phyloP scores from a whole-genome alignment of 1,140 invertebrate species.

The Leptopilina clavipes region DNA sequence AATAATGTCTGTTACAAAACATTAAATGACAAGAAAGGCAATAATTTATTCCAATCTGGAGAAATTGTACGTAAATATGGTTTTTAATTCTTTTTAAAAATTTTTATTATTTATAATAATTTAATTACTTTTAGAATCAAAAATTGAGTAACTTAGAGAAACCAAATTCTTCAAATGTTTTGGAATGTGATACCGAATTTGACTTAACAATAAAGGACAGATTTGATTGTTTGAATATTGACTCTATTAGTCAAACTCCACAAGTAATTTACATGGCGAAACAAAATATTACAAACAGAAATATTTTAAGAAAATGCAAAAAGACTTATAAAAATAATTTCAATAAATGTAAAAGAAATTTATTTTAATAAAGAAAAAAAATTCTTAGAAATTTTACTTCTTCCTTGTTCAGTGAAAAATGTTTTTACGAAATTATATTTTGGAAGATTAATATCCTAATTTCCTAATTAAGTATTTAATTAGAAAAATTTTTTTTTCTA shows the following conservation, averaged over 20 bases:
- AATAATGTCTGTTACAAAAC: background rate
- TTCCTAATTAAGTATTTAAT: too few relatives aligned
- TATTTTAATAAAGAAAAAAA: background rate
- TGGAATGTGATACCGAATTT: background rate
- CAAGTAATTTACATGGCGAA: background rate
- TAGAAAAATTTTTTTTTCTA: background rate
- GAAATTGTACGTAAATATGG: background rate
- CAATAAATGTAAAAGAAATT: background rate
- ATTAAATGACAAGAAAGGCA: background rate
- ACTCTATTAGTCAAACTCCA: background rate
- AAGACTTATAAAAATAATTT: background rate
- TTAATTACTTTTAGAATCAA: background rate
- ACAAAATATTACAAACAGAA: slow-evolving; percentile 10
- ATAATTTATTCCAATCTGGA: background rate
- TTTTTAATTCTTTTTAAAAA: too few relatives aligned
- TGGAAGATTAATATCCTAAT: too few relatives aligned
- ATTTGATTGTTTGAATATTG: background rate
- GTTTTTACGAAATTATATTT: too few relatives aligned
- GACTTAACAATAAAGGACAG: background rate
- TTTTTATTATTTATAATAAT: too few relatives aligned
- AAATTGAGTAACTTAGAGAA: too few relatives aligned
- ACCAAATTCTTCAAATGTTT: background rate
- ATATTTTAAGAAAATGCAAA: background rate
- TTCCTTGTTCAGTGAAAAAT: background rate
- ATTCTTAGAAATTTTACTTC: background rate